phyloP scores from a whole-genome alignment of 2,888 invertebrate genomes.

The Chelonus formosanus region DNA sequence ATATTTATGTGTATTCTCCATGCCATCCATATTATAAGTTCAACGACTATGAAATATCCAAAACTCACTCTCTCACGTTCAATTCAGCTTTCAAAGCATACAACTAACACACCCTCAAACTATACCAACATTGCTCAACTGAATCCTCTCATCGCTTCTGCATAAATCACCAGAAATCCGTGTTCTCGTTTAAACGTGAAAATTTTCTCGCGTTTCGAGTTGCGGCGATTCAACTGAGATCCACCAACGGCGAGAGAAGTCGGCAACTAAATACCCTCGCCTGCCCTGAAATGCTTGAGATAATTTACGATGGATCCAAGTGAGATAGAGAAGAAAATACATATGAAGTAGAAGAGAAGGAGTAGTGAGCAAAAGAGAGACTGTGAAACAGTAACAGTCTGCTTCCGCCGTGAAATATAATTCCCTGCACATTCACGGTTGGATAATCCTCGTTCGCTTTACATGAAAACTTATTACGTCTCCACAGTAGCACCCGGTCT shows the following conservation, averaged over 20 bases:
- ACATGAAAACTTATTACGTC: conserved; percentile 63
- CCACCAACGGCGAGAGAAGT: conserved; percentile 12
- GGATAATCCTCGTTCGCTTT: conserved; percentile 63
- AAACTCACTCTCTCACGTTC: conserved; percentile 10
- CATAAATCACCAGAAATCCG: conserved; percentile 25
- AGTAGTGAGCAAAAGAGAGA: conserved; percentile 31
- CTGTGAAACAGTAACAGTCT: conserved; percentile 55
- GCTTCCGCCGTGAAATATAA: conserved; percentile 64
- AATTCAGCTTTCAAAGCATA: conserved; percentile 6
- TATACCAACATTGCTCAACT: neutral
- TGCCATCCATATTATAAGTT: conserved; percentile 8
- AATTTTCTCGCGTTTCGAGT: conserved; percentile 31
- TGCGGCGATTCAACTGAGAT: conserved; percentile 25
- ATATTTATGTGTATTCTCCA: neutral
- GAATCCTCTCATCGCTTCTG: conserved; percentile 7
- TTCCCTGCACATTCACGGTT: conserved; percentile 63
- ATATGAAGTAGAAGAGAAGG: conserved; percentile 25
- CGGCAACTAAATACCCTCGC: conserved; percentile 4
- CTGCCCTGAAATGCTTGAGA: conserved; percentile 28
- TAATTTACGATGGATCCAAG: conserved; percentile 33
- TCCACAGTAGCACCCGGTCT: conserved; percentile 48
- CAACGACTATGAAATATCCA: conserved; percentile 19
- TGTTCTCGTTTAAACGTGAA: conserved; percentile 29
- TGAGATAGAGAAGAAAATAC: conserved; percentile 15
- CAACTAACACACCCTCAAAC: neutral